Base-by-base conservation (phyloP, 2,888 invertebrate genomes). In the Ormyrus labotus region DNA sequence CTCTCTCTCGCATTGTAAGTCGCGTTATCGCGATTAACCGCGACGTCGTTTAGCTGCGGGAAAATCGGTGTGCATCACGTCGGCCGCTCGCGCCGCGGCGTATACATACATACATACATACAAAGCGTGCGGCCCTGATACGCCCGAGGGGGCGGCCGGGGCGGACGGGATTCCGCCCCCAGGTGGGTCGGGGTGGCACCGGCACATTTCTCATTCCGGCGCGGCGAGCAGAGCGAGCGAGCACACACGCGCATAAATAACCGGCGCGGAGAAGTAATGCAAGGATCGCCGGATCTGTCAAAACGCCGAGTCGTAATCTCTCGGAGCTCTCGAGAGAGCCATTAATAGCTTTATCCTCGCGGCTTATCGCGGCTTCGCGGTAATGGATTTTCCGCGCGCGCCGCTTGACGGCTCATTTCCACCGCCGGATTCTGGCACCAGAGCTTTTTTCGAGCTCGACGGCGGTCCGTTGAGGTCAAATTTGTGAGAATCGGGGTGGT, bases 101-200 rank as follows among this genome's bases (percentile, higher is more conserved):
- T 68, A 19, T 19, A 19, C 1, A 19, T 2, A 77, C 5, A 19
- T 19, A 19, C 1, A 19, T 2, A 77, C 5, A 58, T 48, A 69
- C 47, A 64, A 5, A 55, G 9, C 50, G 86, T 84, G 84, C 88
- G 85, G 87, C 88, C 89, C 89, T 86, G 85, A 87, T 89, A 88
- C 89, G 90, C 90, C 89, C 83, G 83, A 82, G 89, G 85, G 87
- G 90, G 89, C 88, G 90, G 89, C 89, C 64, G 83, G 87, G 90
- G 90, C 90, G 90, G 87, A 88, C 85, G 89, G 87, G 87, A 90
- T 88, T 89, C 88, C 90, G 90, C 91, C 91, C 86, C 89, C 90
- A 90, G 89, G 90, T 90, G 90, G 90, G 86, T 87, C 88, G 85
- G 89, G 89, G 90, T 88, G 90, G 88, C 86, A 86, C 88, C 87